phyloP scores from a whole-genome alignment of 1,140 invertebrate species.

The Linepithema humile region DNA sequence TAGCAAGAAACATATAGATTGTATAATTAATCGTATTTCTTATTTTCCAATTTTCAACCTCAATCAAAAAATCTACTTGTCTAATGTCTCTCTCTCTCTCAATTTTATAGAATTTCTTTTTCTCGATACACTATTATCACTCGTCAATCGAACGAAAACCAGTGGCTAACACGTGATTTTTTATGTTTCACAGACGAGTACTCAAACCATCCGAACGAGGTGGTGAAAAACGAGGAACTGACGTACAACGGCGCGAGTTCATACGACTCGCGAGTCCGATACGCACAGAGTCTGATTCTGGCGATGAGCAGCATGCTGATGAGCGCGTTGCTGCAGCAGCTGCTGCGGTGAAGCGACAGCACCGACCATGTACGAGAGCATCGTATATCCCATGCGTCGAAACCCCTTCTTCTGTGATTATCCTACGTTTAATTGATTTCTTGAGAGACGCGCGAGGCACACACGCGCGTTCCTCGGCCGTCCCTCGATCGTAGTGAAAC shows the following conservation, averaged over 20 bases:
- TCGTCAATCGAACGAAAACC: neutral
- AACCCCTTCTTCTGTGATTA: conserved; percentile 85
- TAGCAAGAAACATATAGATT: too few species aligned
- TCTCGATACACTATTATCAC: neutral
- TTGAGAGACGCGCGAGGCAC: conserved; percentile 67
- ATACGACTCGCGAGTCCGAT: conserved; percentile 53
- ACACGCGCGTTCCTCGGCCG: conserved; percentile 63
- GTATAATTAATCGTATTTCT: neutral
- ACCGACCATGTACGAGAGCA: conserved; percentile 59
- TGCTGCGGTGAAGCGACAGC: conserved; percentile 82
- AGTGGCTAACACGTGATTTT: conserved; percentile 25
- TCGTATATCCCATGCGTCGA: conserved; percentile 73
- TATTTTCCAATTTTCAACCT: neutral
- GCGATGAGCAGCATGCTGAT: conserved; percentile 74
- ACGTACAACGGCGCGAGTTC: conserved; percentile 87
- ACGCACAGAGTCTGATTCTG: conserved; percentile 63
- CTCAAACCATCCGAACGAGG: conserved; percentile 95
- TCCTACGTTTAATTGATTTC: conserved; percentile 85
- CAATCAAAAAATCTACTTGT: too few species aligned
- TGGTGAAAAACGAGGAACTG: conserved; percentile 96
- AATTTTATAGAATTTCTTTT: neutral
- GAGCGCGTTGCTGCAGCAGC: conserved; percentile 76
- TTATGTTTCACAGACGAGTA: conserved; percentile 88
- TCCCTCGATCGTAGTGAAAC: conserved; percentile 67
- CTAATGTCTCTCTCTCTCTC: too few species aligned